Evolutionary conservation across 2,113 vertebrate genomes (phyloP).

Genomic region (Pristiophorus japonicus): DNA sequence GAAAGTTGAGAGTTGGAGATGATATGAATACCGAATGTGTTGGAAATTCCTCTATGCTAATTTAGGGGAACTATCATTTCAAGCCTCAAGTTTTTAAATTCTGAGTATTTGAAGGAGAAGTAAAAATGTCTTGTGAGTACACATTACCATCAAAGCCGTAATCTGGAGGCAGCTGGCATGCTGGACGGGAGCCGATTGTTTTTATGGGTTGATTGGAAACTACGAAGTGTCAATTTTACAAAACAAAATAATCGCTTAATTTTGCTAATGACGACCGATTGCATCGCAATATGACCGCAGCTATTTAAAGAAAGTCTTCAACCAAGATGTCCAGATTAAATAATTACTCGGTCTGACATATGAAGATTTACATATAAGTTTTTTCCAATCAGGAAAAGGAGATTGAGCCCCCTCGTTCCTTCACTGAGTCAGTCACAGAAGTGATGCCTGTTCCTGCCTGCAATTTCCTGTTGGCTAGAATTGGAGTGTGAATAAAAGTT

Average conservation of each 20-base stretch:
- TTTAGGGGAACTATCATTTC: not conserved
- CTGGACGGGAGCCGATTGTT: not conserved
- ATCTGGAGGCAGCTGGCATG: not conserved
- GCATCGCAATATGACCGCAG: not conserved
- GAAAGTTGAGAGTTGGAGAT: not conserved
- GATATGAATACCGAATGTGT: not conserved
- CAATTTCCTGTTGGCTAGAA: not conserved
- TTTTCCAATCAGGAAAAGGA: not conserved
- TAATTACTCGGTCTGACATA: not conserved
- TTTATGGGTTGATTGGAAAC: not conserved
- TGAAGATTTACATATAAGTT: not conserved
- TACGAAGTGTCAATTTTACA: not conserved
- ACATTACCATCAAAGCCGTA: not conserved
- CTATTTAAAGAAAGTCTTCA: not conserved
- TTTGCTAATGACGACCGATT: not conserved
- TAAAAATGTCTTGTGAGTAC: not conserved
- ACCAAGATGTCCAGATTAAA: not conserved
- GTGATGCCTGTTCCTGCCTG: not conserved
- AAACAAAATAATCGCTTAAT: not conserved
- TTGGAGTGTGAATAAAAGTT: slow-evolving; percentile 1
- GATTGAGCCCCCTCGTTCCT: not conserved
- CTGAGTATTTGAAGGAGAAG: not conserved
- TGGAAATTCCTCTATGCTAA: not conserved
- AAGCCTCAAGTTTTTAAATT: not conserved
- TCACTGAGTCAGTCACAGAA: not conserved